Base-by-base conservation (phyloP, 1,140 invertebrate species). In the Dreissena polymorpha region DNA sequence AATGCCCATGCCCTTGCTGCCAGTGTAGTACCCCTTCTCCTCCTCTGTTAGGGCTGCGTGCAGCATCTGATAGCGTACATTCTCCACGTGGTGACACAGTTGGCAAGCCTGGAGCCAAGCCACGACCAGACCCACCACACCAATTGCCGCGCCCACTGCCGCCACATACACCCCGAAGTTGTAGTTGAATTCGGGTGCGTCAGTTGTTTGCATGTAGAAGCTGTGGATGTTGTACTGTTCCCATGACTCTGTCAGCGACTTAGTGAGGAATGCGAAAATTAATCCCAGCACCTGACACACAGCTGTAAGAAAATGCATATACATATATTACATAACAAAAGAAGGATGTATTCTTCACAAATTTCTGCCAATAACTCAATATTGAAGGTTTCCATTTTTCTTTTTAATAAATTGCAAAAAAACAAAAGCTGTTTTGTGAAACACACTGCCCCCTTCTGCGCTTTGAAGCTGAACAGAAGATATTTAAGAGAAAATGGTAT, bases 61-160 rank as follows among this genome's bases (percentile, higher is more conserved):
- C 10, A 83, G 50, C 80, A 74, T 74, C 63, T 83, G 71, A 53
- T 83, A 74, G 16, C 80, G 71, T 21, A 83, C 80, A 7, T 67
- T 39, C 49, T 83, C 80, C 18, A 83, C 71, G 39, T 83, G 80
- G 12, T 57, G 23, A 57, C 80, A 83, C 50, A 83, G 10, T 7
- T n/a, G 39, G 23, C 71, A 75, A 49, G 80, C 80, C 27, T 83
- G 80, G 10, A 74, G 7, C 80, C 80, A 83, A 3, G 80, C 71
- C 16, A 75, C 51, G 0, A 10, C 49, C 3, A 75, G 50, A 21
- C 39, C 70, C 8, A 83, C 49, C 6, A 83, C 8, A 6, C 60
- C 65, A 12, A 73, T 3, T 10, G 74, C 7, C 7, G 80, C 80
- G 10, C 70, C 71, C 27, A 68, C 50, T 10, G 80, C 72, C 57